These are phyloP conservation scores for Seira sanloemensis DNA, from an alignment of 2,888 invertebrate species.

Conservation along the genomic window DNA sequence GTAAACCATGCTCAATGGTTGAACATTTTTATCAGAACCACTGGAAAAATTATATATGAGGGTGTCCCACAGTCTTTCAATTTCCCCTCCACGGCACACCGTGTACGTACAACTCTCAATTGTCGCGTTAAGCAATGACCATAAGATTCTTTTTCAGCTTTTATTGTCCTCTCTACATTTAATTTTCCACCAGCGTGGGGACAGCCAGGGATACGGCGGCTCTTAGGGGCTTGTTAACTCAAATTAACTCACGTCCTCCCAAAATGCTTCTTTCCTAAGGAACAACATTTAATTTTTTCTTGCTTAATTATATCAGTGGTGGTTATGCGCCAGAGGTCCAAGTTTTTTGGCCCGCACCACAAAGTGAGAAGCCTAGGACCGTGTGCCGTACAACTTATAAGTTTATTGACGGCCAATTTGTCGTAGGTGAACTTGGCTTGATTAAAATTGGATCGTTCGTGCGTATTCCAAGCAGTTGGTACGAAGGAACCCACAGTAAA, in stretches of 20 bases:
- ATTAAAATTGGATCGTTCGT: no score
- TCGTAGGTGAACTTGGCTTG: no score
- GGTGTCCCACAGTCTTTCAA: no score
- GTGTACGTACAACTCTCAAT: neutral
- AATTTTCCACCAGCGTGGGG: neutral
- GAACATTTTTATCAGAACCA: conserved; percentile 10
- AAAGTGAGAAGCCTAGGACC: no score
- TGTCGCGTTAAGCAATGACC: neutral
- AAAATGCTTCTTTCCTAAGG: conserved; percentile 3
- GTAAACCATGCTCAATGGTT: no score
- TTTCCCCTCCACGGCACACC: neutral
- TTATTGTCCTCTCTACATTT: neutral
- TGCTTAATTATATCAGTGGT: neutral
- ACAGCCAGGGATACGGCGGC: neutral
- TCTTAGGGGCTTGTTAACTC: conserved; percentile 4
- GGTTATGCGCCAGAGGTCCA: no score
- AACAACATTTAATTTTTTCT: neutral
- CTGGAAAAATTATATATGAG: no score
- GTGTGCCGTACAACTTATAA: conserved; percentile 1
- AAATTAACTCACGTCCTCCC: conserved; percentile 42
- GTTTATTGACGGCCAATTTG: no score
- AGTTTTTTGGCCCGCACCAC: no score
- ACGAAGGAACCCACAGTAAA: no score
- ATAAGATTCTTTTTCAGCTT: neutral
- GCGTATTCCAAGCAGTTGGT: no score